Evolutionary conservation across 2,113 vertebrate species (phyloP).

Genomic region (Irena cyanogastra): DNA sequence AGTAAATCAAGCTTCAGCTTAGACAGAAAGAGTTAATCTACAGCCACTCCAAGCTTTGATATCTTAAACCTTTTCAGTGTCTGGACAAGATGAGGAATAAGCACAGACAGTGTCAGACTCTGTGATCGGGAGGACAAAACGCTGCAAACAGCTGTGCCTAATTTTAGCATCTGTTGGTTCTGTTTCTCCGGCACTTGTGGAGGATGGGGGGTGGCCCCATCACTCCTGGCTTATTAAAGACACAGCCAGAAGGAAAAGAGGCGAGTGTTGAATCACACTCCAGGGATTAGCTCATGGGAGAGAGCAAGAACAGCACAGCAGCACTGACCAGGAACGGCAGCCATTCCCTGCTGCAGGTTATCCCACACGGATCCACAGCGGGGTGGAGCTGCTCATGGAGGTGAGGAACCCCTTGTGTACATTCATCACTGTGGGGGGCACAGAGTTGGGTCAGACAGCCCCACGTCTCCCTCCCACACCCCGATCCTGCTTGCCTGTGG

Average conservation of each 20-base stretch:
- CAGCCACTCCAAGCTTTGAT: conserved; percentile 18
- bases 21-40: conserved; percentile 31
- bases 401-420: rapidly evolving
- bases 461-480: rapidly evolving
- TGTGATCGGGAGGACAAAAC: conserved; percentile 19
- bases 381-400: rapidly evolving
- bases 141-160: conserved; percentile 28
- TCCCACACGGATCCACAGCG: rapidly evolving
- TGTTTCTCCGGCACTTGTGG: background rate
- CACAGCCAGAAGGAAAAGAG: background rate
- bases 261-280: background rate
- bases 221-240: conserved; percentile 20
- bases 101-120: conserved; percentile 40
- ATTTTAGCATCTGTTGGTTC: conserved; percentile 46
- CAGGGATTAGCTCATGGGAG: background rate
- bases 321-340: rapidly evolving
- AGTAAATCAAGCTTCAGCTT: background rate
- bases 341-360: background rate
- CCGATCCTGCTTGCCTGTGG: rapidly evolving
- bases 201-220: background rate
- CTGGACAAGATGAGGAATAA: conserved; percentile 38
- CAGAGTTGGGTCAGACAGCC: background rate
- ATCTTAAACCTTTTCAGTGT: conserved; percentile 37
- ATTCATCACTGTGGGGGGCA: no score
- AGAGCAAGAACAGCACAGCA: background rate